Base-by-base conservation (phyloP, 2,113 vertebrate species). In the Halichoeres trimaculatus region DNA sequence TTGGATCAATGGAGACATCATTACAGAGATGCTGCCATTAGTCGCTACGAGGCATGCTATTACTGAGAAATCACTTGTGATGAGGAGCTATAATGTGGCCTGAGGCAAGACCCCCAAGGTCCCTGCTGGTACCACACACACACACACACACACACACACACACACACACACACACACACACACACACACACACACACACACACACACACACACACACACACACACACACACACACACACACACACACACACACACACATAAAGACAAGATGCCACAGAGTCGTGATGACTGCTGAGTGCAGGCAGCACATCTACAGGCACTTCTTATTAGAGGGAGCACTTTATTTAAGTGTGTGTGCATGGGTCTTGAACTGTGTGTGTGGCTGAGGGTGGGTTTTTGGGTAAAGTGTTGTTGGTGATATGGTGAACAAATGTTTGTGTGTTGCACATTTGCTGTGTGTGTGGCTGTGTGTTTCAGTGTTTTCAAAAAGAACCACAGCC, bases 81-180 rank as follows among this genome's bases (percentile, higher is more conserved):
- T 71, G 63, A 78, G 75, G 72, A 62, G 78, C 74, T 76, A 56
- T 79, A 57, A 76, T 84, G 84, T 86, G 84, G 84, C 75, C 75
- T 72, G 78, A 76, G 72, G 78, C 64, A 55, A 80, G 71, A 78
- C 80, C 80, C 78, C 75, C 74, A 73, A 76, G 71, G 75, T 30
- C 62, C 57, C 67, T 73, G 23, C 38, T 52, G 2, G 53, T 64
- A 69, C 36, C 65, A 53, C 63, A 69, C 68, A 68, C 51, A 35
- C 66, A 70, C 41, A 51, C 52, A 30, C 56, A 54, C 56, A 65
- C 69, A 83, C 65, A 43, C 45, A 19, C 66, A 55, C 35, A 51
- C 38, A 68, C 70, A 60, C 69, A 67, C 64, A 58, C 66, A 70
- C 41, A 51, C 52, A 30, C 56, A 54, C 56, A 65, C 69, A 83